Evolutionary conservation across 2,888 invertebrate genomes (phyloP).

Genomic region (Andrena trimmerana): DNA sequence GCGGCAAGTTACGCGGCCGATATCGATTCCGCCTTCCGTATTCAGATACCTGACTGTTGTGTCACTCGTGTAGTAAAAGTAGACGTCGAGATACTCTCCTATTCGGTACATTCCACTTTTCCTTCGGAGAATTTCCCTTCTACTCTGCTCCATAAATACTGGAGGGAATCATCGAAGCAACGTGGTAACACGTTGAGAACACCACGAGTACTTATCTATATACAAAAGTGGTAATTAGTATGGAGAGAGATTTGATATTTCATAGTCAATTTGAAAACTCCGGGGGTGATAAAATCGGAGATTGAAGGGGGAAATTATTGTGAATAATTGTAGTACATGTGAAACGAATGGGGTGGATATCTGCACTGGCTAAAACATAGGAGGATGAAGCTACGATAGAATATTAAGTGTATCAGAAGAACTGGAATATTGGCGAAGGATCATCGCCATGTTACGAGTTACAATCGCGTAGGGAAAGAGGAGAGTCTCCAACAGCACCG

Average conservation of each 20-base stretch:
- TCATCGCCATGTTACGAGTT: background rate
- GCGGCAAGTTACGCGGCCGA: background rate
- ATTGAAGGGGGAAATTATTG: too few species aligned
- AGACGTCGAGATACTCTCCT: background rate
- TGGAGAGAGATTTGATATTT: too few species aligned
- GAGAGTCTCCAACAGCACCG: too few species aligned
- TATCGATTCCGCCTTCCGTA: slow-evolving; percentile 33
- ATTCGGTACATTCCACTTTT: background rate
- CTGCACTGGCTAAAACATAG: background rate
- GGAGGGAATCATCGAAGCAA: background rate
- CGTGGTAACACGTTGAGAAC: too few species aligned
- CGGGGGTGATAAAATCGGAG: too few species aligned
- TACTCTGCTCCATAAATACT: background rate
- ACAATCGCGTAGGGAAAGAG: too few species aligned
- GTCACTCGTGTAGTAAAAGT: slow-evolving; percentile 9
- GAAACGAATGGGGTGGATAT: too few species aligned
- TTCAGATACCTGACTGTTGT: slow-evolving; percentile 4
- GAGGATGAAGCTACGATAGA: background rate
- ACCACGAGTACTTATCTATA: too few species aligned
- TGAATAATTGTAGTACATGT: too few species aligned
- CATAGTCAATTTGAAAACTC: too few species aligned
- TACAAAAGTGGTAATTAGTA: too few species aligned
- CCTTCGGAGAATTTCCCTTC: background rate
- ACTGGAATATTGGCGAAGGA: background rate
- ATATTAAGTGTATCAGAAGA: background rate